A percentile compares a stretch with the other conserved stretches of the same genome.
Conservation (phyloP, 2,113 vertebrate species). For the Paramisgurnus dabryanus region DNA sequence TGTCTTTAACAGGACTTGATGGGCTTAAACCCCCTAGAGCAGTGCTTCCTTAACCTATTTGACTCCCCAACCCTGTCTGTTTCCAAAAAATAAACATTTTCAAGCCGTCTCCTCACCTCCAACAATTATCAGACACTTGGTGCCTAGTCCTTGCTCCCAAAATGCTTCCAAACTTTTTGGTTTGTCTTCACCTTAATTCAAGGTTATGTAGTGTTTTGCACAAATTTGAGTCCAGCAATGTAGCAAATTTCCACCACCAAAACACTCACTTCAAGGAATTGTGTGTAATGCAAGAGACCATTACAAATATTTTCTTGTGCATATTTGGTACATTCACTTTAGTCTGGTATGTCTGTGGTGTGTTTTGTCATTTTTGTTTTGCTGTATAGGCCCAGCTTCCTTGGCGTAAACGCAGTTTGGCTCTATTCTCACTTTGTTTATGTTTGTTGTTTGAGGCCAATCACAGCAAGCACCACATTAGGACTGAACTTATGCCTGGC, state of each 20-base stretch:
- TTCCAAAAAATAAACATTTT: background rate
- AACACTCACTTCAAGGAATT: too few species aligned
- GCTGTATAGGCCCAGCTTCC: background rate
- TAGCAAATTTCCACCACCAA: too few species aligned
- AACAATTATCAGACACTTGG: too few species aligned
- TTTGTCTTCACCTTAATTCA: too few species aligned
- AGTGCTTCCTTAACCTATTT: background rate
- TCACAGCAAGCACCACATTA: slow-evolving; percentile 21
- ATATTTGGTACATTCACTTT: background rate
- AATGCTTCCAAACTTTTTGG: too few species aligned
- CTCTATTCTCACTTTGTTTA: background rate
- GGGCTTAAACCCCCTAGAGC: background rate
- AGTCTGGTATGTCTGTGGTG: background rate
- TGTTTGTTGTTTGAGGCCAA: slow-evolving; percentile 21
- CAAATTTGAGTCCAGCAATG: too few species aligned
- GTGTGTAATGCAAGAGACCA: too few species aligned
- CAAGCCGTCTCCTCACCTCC: too few species aligned
- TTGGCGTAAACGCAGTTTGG: background rate
- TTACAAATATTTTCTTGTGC: background rate
- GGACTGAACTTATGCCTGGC: slow-evolving; percentile 24
- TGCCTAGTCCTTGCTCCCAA: too few species aligned
- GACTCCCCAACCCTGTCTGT: background rate
- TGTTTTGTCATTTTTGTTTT: background rate
- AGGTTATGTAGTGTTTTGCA: too few species aligned
- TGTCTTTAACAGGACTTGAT: background rate